Conservation (phyloP, 2,888 invertebrate genomes). For the Bombyx huttoni region DNA sequence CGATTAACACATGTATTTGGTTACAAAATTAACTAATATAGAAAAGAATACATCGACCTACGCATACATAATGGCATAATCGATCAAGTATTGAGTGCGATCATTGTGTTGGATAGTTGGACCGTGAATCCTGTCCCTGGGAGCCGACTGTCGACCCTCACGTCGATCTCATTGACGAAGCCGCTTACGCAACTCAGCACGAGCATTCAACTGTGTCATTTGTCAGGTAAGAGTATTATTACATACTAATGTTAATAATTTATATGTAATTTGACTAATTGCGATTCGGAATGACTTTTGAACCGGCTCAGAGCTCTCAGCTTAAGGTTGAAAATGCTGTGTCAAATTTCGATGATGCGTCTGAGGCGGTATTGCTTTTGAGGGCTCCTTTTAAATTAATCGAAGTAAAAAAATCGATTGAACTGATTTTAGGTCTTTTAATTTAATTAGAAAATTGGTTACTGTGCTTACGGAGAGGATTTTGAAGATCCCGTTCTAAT, state of each 20-base stretch:
- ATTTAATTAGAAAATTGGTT: no score
- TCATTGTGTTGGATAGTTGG: conserved; percentile 65
- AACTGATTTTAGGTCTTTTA: no score
- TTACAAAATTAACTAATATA: neutral
- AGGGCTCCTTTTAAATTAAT: no score
- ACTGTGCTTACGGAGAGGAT: no score
- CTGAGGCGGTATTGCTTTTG: no score
- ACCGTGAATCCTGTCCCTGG: conserved; percentile 70
- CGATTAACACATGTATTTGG: neutral
- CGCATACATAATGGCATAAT: conserved; percentile 56
- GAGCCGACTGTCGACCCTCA: conserved; percentile 21
- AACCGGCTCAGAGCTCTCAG: no score
- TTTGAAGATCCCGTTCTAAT: no score
- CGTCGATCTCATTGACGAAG: conserved; percentile 52
- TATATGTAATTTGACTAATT: neutral
- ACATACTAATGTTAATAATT: conserved; percentile 4
- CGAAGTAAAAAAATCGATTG: no score
- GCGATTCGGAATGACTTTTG: no score
- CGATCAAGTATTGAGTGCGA: conserved; percentile 66
- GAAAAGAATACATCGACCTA: conserved; percentile 17
- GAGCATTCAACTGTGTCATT: conserved; percentile 50
- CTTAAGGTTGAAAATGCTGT: no score
- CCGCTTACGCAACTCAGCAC: conserved; percentile 64
- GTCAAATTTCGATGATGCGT: no score
- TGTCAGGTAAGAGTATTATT: conserved; percentile 32